Evolutionary conservation across 2,113 vertebrate species (phyloP), one percentile per base, ranked within the genome.

Genomic region (Oncorhynchus kisutch): DNA sequence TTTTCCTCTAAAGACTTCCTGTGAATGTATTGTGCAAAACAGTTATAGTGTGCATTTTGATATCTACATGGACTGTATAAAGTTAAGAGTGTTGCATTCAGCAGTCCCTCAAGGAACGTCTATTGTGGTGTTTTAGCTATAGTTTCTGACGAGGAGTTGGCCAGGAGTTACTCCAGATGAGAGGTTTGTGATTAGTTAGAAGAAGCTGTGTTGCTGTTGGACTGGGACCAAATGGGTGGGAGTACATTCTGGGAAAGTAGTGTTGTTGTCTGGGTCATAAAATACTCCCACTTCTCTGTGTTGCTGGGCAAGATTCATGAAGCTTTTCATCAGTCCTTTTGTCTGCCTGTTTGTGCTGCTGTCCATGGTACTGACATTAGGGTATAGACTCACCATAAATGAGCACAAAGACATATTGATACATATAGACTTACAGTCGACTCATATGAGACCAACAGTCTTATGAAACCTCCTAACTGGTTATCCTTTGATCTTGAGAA

Each of bases 311-410:
- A 89, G 80, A 78, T 73, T 74, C 34, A 45, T 45, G 9, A 45
- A 60, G 64, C 73, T 77, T 77, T 85, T 83, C 89, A 76, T 88
- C 75, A 83, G 80, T 67, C 84, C 84, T 84, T 79, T 88, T 86
- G 81, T 90, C 85, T 88, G 82, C 88, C 76, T 83, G 79, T 86
- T 89, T 87, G 16, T 67, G 73, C 75, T 87, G 85, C 82, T 86
- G 86, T 84, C 83, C 81, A 84, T 86, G 79, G 79, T 87, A 70
- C 82, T 82, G 77, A 81, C 79, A 72, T 73, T 70, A 83, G 75
- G 67, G 51, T n/a, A 70, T 34, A 84, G 64, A 69, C 48, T 45
- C 69, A 62, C 79, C 70, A 54, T 70, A 75, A 8, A 45, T 13
- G 60, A 74, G 57, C 74, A 77, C 83, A 82, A 85, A 81, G 48